Evolutionary conservation across 35 echinoderm and acorn worm genomes (phyloP).

Genomic region (Ophioderma brevispina): DNA sequence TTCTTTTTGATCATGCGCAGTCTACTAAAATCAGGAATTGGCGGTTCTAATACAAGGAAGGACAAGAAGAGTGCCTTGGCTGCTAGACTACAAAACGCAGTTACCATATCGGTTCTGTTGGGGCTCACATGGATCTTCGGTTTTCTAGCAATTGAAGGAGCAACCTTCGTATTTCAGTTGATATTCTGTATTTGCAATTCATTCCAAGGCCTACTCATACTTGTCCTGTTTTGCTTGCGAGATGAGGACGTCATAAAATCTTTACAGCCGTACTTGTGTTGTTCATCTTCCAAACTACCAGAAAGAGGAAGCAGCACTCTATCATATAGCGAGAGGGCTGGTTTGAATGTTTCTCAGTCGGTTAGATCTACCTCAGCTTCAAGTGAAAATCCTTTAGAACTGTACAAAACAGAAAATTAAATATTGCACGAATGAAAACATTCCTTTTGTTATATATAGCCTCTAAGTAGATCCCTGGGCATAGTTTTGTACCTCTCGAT

Average conservation of each 20-base stretch:
- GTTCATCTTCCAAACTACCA: background rate
- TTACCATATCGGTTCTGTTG: conserved; percentile 64
- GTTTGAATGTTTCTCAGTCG: no score
- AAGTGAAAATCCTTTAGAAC: no score
- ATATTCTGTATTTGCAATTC: conserved; percentile 77
- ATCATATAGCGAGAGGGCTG: no score
- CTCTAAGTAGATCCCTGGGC: no score
- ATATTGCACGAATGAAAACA: no score
- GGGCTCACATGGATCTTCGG: conserved; percentile 83
- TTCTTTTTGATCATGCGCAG: conserved; percentile 71
- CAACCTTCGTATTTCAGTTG: conserved; percentile 44
- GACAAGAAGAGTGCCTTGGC: background rate
- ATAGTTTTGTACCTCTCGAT: no score
- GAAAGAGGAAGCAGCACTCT: no score
- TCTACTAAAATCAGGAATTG: conserved; percentile 53
- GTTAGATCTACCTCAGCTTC: no score
- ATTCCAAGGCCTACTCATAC: conserved; percentile 29
- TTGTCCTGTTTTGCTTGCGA: conserved; percentile 30
- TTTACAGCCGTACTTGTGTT: background rate
- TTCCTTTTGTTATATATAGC: no score
- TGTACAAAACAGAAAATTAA: no score
- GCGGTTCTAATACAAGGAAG: conserved; percentile 16
- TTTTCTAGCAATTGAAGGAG: conserved; percentile 54
- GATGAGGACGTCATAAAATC: conserved; percentile 39
- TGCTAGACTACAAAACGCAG: conserved; percentile 46